Evolutionary conservation across 2,888 invertebrate genomes (phyloP).

Genomic region (Cyaniris semiargus): DNA sequence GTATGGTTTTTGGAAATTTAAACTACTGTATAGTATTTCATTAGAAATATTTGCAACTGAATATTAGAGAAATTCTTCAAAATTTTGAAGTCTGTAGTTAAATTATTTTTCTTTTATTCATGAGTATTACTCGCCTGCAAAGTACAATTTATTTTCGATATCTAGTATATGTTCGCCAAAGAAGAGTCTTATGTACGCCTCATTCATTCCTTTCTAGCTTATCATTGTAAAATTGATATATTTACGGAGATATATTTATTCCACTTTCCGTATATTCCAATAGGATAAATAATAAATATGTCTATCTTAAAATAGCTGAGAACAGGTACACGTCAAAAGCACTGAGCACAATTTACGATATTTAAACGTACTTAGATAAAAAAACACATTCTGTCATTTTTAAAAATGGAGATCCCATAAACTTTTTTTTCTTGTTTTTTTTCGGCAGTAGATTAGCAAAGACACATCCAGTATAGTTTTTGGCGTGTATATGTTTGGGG

Average conservation of each 20-base stretch:
- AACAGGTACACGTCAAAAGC: slow-evolving; percentile 25
- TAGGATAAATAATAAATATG: slow-evolving; percentile 37
- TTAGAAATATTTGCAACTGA: not conserved
- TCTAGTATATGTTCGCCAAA: slow-evolving; percentile 60
- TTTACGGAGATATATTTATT: slow-evolving; percentile 33
- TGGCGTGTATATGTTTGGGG: slow-evolving; percentile 17
- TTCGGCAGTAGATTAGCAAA: not conserved
- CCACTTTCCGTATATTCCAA: slow-evolving; percentile 33
- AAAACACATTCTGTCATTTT: not conserved
- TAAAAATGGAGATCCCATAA: not conserved
- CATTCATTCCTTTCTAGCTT: slow-evolving; percentile 53
- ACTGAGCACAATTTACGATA: not conserved
- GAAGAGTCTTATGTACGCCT: slow-evolving; percentile 55
- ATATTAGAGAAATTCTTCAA: not conserved
- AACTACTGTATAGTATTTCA: not conserved
- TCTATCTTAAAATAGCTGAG: slow-evolving; percentile 32
- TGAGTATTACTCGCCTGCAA: slow-evolving; percentile 52
- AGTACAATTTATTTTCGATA: slow-evolving; percentile 61
- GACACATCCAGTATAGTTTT: not conserved
- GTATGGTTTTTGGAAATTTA: not conserved
- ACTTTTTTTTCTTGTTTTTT: not conserved
- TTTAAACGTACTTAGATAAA: not conserved
- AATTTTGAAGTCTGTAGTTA: not conserved
- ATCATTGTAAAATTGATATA: slow-evolving; percentile 45
- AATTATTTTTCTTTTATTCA: not conserved